A percentile compares a stretch with the other conserved stretches of the same genome.
phyloP scores from a whole-genome alignment of 2,113 vertebrate genomes.

The Cebidichthys violaceus region DNA sequence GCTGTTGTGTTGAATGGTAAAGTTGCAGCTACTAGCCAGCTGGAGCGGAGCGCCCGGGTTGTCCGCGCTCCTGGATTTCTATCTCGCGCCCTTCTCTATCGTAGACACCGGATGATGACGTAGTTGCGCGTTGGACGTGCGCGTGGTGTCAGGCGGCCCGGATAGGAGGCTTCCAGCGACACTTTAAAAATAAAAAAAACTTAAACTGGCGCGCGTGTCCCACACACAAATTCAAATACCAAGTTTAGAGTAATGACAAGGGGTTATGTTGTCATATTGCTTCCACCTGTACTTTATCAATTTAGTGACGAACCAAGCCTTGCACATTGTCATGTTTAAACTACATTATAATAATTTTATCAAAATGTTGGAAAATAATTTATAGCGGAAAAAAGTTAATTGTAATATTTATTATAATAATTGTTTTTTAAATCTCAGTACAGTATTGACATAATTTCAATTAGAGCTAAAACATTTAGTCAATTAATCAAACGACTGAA shows the following conservation, averaged over 20 bases:
- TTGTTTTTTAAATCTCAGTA: background rate
- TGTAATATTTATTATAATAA: background rate
- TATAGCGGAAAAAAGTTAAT: background rate
- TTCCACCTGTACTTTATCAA: background rate
- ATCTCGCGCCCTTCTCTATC: constrained; percentile 82
- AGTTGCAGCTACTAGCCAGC: constrained; percentile 19
- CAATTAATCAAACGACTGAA: background rate
- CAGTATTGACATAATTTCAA: background rate
- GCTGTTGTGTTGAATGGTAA: background rate
- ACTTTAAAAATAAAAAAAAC: constrained; percentile 36
- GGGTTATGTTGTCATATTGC: background rate
- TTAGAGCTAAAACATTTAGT: background rate
- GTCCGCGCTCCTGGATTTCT: constrained; percentile 81
- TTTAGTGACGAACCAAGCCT: background rate
- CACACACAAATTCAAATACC: background rate
- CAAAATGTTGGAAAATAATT: background rate
- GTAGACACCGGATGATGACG: constrained; percentile 67
- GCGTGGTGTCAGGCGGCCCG: background rate
- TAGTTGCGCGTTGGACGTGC: constrained; percentile 55
- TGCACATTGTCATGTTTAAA: background rate
- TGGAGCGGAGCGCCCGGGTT: constrained; percentile 5
- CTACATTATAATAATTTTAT: background rate
- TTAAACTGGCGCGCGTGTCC: background rate
- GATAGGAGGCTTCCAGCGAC: background rate
- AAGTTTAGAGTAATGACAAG: background rate